A percentile compares a stretch with the other conserved stretches of the same genome.
phyloP scores from a whole-genome alignment of 2,797 vertebrate species.

The Alfaro cultratus region DNA sequence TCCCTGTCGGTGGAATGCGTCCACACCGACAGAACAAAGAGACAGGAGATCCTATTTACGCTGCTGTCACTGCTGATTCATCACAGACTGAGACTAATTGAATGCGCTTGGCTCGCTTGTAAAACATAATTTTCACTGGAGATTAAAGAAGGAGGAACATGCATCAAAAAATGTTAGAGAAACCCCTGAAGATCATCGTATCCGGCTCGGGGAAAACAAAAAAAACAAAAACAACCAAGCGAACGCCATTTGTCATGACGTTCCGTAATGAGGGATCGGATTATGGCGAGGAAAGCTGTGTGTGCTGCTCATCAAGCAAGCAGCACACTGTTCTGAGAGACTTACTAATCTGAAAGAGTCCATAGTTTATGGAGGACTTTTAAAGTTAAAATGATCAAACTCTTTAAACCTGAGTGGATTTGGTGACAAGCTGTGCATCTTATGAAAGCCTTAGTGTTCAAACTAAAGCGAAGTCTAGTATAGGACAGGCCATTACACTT shows the following conservation, averaged over 20 bases:
- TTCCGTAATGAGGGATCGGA: neutral
- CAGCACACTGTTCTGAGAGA: neutral
- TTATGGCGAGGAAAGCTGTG: neutral
- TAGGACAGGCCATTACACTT: no score
- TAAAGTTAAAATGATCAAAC: neutral
- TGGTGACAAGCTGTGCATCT: no score
- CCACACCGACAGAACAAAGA: neutral
- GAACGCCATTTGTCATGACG: neutral
- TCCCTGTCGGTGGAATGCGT: neutral
- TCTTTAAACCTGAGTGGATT: no score
- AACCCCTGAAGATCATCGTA: neutral
- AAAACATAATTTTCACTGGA: slow-evolving; percentile 1
- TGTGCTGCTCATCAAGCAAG: neutral
- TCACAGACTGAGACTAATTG: slow-evolving; percentile 14
- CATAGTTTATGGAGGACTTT: neutral
- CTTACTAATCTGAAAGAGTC: neutral
- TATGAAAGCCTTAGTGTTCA: no score
- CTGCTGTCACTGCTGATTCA: slow-evolving; percentile 23
- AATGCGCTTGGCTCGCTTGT: neutral
- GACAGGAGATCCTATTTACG: slow-evolving; percentile 28
- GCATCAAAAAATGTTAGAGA: neutral
- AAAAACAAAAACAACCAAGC: neutral
- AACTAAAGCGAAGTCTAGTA: no score
- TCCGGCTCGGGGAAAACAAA: neutral
- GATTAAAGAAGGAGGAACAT: slow-evolving; percentile 14